Evolutionary conservation across 1,140 invertebrate species (phyloP).

Genomic region (Pachyrhynchus sulphureomaculatus): DNA sequence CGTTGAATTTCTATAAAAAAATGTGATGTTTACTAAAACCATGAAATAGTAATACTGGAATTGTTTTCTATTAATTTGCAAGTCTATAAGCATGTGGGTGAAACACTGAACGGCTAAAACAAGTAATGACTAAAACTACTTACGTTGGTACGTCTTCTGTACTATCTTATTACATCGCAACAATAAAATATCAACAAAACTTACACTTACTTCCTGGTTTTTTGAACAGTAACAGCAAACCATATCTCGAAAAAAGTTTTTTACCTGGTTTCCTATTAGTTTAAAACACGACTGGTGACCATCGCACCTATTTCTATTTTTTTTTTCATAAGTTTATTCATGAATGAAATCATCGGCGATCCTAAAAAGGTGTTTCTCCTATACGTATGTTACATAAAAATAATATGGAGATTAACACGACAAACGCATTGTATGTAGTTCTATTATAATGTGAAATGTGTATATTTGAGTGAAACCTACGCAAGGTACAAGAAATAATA

Average conservation of each 20-base stretch:
- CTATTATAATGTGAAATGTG: too few species aligned
- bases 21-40: too few species aligned
- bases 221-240: conserved; percentile 13
- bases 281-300: conserved; percentile 13
- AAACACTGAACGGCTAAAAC: too few species aligned
- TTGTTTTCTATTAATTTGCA: too few species aligned
- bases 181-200: too few species aligned
- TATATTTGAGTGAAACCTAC: background rate
- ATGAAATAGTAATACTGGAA: too few species aligned
- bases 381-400: conserved; percentile 14
- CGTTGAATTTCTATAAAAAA: too few species aligned
- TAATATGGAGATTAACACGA: background rate
- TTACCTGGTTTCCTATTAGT: background rate
- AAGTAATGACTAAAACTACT: too few species aligned
- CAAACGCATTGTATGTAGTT: background rate
- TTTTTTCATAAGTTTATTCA: background rate
- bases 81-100: too few species aligned
- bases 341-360: conserved; percentile 9
- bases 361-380: conserved; percentile 8
- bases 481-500: too few species aligned
- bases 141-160: too few species aligned
- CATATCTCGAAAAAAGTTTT: background rate
- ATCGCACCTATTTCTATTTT: conserved; percentile 3
- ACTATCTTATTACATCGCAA: too few species aligned
- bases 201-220: conserved; percentile 10